Conservation (phyloP, 2,113 vertebrate species). For the Gallinago jamesoni region DNA sequence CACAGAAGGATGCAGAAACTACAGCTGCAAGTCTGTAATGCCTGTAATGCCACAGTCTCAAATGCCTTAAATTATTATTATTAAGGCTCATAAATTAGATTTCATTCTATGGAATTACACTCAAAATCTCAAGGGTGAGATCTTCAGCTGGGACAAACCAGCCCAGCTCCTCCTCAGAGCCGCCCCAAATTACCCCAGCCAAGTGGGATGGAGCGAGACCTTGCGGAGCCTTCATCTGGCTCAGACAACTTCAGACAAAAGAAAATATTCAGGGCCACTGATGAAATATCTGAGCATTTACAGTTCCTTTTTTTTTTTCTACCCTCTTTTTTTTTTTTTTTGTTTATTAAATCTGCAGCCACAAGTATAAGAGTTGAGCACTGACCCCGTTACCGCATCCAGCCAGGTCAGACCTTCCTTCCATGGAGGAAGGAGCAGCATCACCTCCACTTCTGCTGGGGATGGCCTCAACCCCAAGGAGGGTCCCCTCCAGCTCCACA, state of each 20-base stretch:
- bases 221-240: neutral
- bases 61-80: slow-evolving; percentile 25
- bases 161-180: neutral
- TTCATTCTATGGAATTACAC: slow-evolving; percentile 17
- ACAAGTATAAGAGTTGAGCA: neutral
- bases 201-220: neutral
- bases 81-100: slow-evolving; percentile 37
- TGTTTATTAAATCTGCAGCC: neutral
- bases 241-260: neutral
- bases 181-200: neutral
- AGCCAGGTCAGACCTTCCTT: neutral
- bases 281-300: neutral
- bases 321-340: accelerated
- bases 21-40: neutral
- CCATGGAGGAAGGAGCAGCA: neutral
- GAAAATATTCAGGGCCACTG: neutral
- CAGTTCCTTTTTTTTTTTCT: neutral
- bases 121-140: neutral
- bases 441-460: neutral
- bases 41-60: neutral
- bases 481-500: neutral
- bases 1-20: neutral
- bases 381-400: neutral
- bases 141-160: slow-evolving; percentile 26
- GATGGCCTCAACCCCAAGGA: accelerated